Percentiles rank a stretch among this genome's conserved stretches.
phyloP scores from a whole-genome alignment of 1,140 invertebrate genomes.

The Catajapyx aquilonaris region DNA sequence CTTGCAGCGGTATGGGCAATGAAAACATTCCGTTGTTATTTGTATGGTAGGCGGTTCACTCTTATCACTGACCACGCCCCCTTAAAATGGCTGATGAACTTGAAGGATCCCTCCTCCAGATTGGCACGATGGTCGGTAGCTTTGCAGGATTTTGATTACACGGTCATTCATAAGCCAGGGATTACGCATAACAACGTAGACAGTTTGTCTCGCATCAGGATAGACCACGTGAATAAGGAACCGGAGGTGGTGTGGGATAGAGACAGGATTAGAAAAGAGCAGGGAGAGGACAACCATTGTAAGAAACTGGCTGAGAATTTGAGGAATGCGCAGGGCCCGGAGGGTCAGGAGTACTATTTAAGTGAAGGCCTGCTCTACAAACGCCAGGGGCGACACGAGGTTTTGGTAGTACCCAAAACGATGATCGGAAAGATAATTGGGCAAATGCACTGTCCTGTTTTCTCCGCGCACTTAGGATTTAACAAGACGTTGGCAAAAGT shows the following conservation, averaged over 20 bases:
- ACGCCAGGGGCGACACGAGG: no score
- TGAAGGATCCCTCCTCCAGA: slow-evolving; percentile 19
- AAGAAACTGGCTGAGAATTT: not conserved
- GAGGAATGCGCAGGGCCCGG: no score
- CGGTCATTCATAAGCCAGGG: slow-evolving; percentile 20
- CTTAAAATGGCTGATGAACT: slow-evolving; percentile 20
- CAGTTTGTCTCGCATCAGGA: slow-evolving; percentile 14
- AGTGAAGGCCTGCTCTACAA: no score
- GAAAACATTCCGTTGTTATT: slow-evolving; percentile 22
- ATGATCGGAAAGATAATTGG: no score
- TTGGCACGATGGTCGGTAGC: slow-evolving; percentile 23
- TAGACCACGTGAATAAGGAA: no score
- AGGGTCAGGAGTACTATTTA: no score
- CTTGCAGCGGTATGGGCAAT: slow-evolving; percentile 19
- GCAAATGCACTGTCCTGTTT: slow-evolving; percentile 2
- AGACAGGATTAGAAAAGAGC: not conserved
- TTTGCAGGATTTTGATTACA: slow-evolving; percentile 20
- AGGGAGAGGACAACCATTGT: not conserved
- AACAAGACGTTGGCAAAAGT: slow-evolving; percentile 7
- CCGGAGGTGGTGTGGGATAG: no score
- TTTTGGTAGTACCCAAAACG: no score
- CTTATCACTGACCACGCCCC: slow-evolving; percentile 20
- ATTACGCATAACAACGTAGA: slow-evolving; percentile 16
- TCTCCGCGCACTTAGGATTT: slow-evolving; percentile 4
- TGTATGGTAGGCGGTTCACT: slow-evolving; percentile 17